These are phyloP conservation scores for Drosophila leonis DNA, from an alignment of 2,888 invertebrate genomes.

Conservation along the genomic window DNA sequence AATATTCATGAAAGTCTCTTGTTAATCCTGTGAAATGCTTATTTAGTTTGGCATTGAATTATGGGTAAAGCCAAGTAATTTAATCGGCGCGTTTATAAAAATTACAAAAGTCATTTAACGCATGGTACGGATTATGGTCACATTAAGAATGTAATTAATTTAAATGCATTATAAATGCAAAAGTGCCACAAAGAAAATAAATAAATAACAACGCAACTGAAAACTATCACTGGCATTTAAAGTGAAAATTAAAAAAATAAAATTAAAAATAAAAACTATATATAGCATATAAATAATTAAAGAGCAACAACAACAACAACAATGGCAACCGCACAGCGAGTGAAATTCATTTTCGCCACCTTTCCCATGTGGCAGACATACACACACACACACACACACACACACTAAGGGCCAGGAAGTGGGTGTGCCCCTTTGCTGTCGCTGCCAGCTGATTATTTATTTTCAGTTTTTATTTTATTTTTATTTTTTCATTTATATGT, in stretches of 20 bases:
- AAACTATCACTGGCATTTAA: constrained; percentile 61
- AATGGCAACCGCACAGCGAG: constrained; percentile 21
- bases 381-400: not conserved
- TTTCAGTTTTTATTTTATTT: constrained; percentile 67
- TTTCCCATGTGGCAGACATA: constrained; percentile 10
- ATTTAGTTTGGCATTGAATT: constrained; percentile 29
- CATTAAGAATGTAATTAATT: constrained; percentile 79
- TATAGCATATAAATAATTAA: constrained; percentile 68
- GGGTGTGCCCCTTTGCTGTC: constrained; percentile 52
- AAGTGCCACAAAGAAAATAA: constrained; percentile 45
- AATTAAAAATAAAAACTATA: not conserved
- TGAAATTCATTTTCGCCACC: constrained; percentile 43
- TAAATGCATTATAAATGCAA: constrained; percentile 63
- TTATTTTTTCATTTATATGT: constrained; percentile 27
- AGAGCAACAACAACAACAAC: constrained; percentile 45
- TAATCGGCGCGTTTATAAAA: constrained; percentile 47
- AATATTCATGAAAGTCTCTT: not conserved
- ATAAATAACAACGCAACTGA: constrained; percentile 40
- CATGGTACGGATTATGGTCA: constrained; percentile 64
- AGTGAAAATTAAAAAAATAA: constrained; percentile 32
- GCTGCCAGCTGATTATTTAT: constrained; percentile 69
- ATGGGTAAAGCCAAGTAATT: constrained; percentile 32
- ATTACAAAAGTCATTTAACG: constrained; percentile 67
- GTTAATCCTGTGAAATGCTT: constrained; percentile 27
- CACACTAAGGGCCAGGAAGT: constrained; percentile 29